phyloP scores from a whole-genome alignment of 2,888 invertebrate species.

The Scaptodrosophila latifasciaeformis region DNA sequence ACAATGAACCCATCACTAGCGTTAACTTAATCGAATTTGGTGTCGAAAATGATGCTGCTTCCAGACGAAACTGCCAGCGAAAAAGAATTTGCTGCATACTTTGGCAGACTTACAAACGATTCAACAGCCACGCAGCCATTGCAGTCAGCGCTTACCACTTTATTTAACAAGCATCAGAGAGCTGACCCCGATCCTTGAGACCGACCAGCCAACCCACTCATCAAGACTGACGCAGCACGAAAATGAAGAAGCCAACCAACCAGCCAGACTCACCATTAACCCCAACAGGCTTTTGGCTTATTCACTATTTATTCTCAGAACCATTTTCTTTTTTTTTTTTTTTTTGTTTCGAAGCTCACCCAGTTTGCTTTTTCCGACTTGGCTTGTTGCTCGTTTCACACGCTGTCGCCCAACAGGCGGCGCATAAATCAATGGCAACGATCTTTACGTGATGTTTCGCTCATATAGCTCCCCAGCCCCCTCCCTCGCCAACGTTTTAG shows the following conservation, averaged over 20 bases:
- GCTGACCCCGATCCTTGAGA: conserved; percentile 42
- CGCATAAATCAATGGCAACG: conserved; percentile 68
- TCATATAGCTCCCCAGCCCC: conserved; percentile 21
- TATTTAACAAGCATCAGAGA: conserved; percentile 42
- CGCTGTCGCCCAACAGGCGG: conserved; percentile 54
- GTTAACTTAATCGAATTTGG: conserved; percentile 64
- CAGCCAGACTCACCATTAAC: too few relatives aligned
- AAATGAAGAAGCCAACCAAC: too few relatives aligned
- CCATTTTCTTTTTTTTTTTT: conserved; percentile 11
- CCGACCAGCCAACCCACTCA: conserved; percentile 7
- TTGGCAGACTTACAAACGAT: conserved; percentile 42
- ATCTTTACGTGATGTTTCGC: conserved; percentile 59
- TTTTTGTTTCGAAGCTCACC: too few relatives aligned
- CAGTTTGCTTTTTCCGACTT: conserved; percentile 9
- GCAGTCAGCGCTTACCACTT: conserved; percentile 52
- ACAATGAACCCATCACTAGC: conserved; percentile 59
- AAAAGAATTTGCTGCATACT: conserved; percentile 45
- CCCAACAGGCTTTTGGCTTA: too few relatives aligned
- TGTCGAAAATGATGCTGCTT: conserved; percentile 32
- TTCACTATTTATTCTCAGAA: conserved; percentile 4
- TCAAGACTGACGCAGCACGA: too few relatives aligned
- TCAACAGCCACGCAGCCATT: conserved; percentile 28
- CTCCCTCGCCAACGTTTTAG: conserved; percentile 5
- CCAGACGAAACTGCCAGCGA: neutral
- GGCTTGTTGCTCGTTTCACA: conserved; percentile 67